Percentiles rank a stretch among this genome's conserved stretches.
Conservation (phyloP, 2,888 invertebrate species). For the Himalopsyche kuldschensis region DNA sequence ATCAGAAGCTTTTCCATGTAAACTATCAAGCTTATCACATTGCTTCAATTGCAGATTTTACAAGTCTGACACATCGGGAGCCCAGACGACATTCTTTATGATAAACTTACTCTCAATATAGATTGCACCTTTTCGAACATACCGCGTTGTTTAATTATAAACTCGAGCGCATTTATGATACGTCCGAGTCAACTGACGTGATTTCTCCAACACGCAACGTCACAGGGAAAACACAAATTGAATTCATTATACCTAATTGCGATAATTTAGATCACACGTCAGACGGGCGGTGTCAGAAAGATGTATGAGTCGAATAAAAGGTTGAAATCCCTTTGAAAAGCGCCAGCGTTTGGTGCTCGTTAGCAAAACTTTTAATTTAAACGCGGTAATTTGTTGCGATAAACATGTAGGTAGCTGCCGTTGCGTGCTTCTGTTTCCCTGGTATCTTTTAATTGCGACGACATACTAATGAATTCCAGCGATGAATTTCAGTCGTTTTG, state of each 20-base stretch:
- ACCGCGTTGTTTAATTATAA: neutral
- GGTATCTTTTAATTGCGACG: conserved; percentile 7
- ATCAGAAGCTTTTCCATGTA: neutral
- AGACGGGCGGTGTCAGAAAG: neutral
- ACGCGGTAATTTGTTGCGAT: conserved; percentile 25
- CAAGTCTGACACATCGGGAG: neutral
- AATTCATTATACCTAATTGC: conserved; percentile 24
- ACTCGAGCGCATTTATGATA: neutral
- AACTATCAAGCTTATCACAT: neutral
- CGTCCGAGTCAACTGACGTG: neutral
- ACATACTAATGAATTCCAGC: conserved; percentile 12
- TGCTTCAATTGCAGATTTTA: neutral
- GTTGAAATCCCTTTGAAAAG: neutral
- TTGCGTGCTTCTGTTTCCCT: conserved; percentile 1
- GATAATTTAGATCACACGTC: conserved; percentile 22
- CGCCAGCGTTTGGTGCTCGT: neutral
- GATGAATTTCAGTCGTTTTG: neutral
- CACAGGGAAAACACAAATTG: conserved; percentile 8
- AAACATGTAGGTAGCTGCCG: neutral
- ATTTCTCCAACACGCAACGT: neutral
- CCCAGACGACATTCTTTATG: neutral
- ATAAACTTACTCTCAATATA: neutral
- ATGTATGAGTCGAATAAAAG: neutral
- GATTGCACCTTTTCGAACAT: neutral
- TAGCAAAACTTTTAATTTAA: conserved; percentile 11